Conservation (phyloP, 2,797 vertebrate genomes). For the Typhlichthys subterraneus region DNA sequence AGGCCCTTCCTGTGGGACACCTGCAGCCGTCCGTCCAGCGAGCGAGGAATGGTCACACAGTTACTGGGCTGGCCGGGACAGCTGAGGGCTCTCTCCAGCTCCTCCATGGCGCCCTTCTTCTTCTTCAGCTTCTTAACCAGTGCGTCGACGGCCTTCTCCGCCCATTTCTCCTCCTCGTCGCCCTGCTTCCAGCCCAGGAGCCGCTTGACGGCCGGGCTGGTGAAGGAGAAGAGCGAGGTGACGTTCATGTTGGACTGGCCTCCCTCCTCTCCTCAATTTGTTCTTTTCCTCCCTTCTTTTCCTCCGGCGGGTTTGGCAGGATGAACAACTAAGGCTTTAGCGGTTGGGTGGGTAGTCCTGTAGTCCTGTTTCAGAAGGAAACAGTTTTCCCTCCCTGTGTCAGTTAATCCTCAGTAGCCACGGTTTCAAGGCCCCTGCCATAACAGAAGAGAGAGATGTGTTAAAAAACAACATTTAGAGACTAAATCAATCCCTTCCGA, state of each 20-base stretch:
- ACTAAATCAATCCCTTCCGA: constrained; percentile 2
- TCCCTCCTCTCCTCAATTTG: constrained; percentile 49
- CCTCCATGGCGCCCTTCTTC: constrained; percentile 95
- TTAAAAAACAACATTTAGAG: constrained; percentile 12
- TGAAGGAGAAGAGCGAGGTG: constrained; percentile 96
- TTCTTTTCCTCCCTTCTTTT: neutral
- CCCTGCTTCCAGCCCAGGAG: constrained; percentile 97
- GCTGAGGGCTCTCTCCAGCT: constrained; percentile 89
- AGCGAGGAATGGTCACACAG: constrained; percentile 95
- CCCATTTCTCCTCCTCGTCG: constrained; percentile 98
- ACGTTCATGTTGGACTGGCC: constrained; percentile 85
- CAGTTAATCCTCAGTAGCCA: constrained; percentile 31
- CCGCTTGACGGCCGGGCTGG: constrained; percentile 94
- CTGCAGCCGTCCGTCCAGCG: constrained; percentile 92
- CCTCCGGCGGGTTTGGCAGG: constrained; percentile 14
- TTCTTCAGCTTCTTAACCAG: constrained; percentile 95
- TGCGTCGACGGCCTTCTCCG: constrained; percentile 94
- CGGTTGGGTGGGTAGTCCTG: constrained; percentile 3
- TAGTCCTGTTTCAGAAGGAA: constrained; percentile 32
- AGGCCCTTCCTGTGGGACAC: constrained; percentile 95
- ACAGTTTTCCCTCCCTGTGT: constrained; percentile 10
- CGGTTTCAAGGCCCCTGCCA: constrained; percentile 26
- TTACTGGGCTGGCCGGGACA: constrained; percentile 93
- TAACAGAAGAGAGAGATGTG: constrained; percentile 24
- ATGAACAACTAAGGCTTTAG: constrained; percentile 13